phyloP scores from a whole-genome alignment of 2,113 vertebrate species.

The human region GRCh38 chr14:80409001-80409500 shows the following conservation, averaged over 20 bases:
- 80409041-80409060: not conserved
- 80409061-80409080: not conserved
- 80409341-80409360: not conserved
- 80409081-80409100: not conserved
- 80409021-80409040: not conserved
- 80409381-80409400: not conserved
- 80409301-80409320: not conserved
- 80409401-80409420: not conserved
- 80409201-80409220: not conserved
- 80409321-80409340: not conserved
- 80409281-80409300: not conserved
- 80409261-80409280: not conserved
- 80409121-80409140: not conserved
- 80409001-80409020: not conserved
- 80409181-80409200: not conserved
- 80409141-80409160: not conserved
- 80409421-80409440: not conserved
- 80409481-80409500: not conserved
- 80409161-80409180: not conserved
- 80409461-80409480: not conserved
- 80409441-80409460: not conserved
- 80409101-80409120: not conserved
- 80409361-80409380: not conserved
- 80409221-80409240: not conserved
- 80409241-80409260: constrained; percentile 39